Conservation (phyloP, 1,140 invertebrate genomes). For the Plectrocnemia conspersa region DNA sequence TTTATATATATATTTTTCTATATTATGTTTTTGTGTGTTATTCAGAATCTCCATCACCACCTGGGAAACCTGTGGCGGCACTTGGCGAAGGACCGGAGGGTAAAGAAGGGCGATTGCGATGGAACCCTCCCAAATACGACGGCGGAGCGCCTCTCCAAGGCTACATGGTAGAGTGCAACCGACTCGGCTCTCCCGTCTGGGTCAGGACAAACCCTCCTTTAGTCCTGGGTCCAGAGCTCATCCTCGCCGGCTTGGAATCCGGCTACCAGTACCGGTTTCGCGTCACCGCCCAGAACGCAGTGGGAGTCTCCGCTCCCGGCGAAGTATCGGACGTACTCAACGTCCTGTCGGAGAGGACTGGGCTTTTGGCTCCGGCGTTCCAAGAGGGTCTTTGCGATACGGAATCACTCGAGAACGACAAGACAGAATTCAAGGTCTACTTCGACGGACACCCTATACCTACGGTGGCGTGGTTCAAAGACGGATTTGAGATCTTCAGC, state of each 20-base stretch:
- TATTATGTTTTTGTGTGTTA: conserved; percentile 24
- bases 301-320: conserved; percentile 74
- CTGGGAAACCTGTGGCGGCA: conserved; percentile 71
- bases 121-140: conserved; percentile 75
- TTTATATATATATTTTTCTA: neutral
- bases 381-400: conserved; percentile 62
- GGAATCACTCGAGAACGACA: conserved; percentile 70
- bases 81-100: conserved; percentile 71
- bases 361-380: conserved; percentile 64
- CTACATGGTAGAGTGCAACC: conserved; percentile 75
- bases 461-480: conserved; percentile 89
- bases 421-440: conserved; percentile 76
- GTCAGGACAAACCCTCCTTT: conserved; percentile 66
- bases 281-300: conserved; percentile 79
- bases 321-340: conserved; percentile 72
- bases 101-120: conserved; percentile 68
- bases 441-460: conserved; percentile 79
- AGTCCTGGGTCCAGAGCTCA: conserved; percentile 64
- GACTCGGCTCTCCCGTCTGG: conserved; percentile 72
- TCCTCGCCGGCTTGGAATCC: conserved; percentile 72
- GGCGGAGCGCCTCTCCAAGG: conserved; percentile 86
- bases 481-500: conserved; percentile 80
- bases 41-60: conserved; percentile 68
- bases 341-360: conserved; percentile 66
- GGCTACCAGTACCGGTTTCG: conserved; percentile 87